These are phyloP conservation scores for Helicoverpa armigera DNA, from an alignment of 1,140 invertebrate species.

Conservation along the genomic window DNA sequence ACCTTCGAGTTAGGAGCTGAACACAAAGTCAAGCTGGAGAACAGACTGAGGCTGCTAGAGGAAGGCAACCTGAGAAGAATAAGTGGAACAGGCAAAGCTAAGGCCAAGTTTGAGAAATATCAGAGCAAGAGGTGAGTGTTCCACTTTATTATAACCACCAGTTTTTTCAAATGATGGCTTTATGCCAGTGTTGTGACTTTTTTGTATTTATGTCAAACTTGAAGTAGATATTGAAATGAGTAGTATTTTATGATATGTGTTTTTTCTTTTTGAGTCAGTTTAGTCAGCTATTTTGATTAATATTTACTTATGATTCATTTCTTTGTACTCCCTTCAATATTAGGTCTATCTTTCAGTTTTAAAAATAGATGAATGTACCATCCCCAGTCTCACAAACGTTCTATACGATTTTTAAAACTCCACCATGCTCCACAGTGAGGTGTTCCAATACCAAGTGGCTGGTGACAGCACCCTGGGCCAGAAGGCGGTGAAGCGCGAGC, in stretches of 20 bases:
- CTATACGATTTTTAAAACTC: constrained; percentile 15
- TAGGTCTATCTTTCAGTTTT: background rate
- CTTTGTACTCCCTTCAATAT: background rate
- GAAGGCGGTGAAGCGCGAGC: constrained; percentile 76
- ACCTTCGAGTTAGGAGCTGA: constrained; percentile 93
- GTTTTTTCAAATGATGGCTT: no score
- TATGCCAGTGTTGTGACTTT: no score
- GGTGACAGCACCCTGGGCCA: constrained; percentile 77
- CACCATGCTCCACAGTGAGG: constrained; percentile 64
- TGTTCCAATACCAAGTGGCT: constrained; percentile 70
- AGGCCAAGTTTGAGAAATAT: constrained; percentile 97
- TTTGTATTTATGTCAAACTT: no score
- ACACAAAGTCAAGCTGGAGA: constrained; percentile 95
- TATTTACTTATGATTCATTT: no score
- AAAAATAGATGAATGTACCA: background rate
- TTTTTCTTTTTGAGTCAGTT: background rate
- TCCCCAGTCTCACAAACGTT: background rate
- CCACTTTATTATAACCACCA: background rate
- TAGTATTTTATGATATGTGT: background rate
- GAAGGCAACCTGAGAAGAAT: constrained; percentile 94
- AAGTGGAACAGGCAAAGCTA: constrained; percentile 95
- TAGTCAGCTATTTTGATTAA: no score
- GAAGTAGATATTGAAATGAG: no score
- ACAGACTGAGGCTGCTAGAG: constrained; percentile 92
- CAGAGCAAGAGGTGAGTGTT: constrained; percentile 90